Base-by-base conservation (phyloP, 2,113 vertebrate species). In the Psettodes erumei region DNA sequence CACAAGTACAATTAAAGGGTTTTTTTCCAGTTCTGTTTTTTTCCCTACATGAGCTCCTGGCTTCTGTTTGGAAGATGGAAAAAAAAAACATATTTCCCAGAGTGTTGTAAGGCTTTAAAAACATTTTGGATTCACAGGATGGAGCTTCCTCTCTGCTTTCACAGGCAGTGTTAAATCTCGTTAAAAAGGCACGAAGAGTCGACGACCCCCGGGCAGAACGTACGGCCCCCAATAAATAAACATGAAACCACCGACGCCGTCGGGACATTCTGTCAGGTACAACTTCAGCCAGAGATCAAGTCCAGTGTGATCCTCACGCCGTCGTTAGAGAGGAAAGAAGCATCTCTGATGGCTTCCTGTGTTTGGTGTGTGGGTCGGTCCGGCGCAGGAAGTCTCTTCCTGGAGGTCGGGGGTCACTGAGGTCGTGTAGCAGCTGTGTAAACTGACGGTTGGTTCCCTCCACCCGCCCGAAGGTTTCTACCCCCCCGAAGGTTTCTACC, bases 311-410 rank as follows among this genome's bases (percentile, higher is more conserved):
- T n/a, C n/a, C n/a, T n/a, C n/a, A n/a, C n/a, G n/a, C n/a, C n/a
- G n/a, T n/a, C n/a, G n/a, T n/a, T n/a, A n/a, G n/a, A n/a, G n/a
- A n/a, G n/a, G n/a, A 8, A 42, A 51, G 38, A 45, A 68, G 43
- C 10, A 8, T 12, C 16, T 27, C 11, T 32, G 21, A n/a, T 32
- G 40, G 2, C 6, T 33, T 56, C 16, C 18, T 16, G 23, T 10
- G 9, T 79, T 80, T 74, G 68, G 59, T 45, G 16, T 63, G 35
- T 1, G 33, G 40, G 65, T 33, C 18, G 70, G 47, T 79, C 35
- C 25, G 8, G 1, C 3, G 28, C 8, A 53, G n/a, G 23, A 18
- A 5, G 28, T 54, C 28, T n/a, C 21, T 27, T 37, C 32, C 27
- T 48, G 53, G 13, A 59, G 47, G 35, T 15, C 16, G 28, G 4